Percentiles rank a stretch among this genome's conserved stretches.
Evolutionary conservation across 1,140 invertebrate genomes (phyloP).

Genomic region (Nasonia giraulti): DNA sequence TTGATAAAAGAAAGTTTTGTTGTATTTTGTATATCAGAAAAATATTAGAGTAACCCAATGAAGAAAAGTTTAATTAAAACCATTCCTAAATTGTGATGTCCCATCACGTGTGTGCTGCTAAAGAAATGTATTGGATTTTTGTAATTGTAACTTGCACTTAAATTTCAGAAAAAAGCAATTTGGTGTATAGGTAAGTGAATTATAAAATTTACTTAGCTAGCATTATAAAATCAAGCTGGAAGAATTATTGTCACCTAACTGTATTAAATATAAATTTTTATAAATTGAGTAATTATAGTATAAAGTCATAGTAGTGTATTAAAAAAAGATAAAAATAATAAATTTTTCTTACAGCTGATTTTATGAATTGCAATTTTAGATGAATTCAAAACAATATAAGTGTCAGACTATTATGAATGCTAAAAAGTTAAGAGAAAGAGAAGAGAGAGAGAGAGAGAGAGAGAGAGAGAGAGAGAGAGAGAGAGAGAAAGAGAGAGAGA

Average conservation of each 20-base stretch:
- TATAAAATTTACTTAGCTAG: conserved; percentile 15
- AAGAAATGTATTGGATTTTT: conserved; percentile 24
- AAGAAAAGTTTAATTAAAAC: conserved; percentile 8
- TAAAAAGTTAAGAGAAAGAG: no score
- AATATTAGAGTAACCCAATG: background rate
- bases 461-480: no score
- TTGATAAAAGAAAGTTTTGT: background rate
- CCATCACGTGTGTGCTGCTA: conserved; percentile 49
- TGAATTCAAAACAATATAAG: background rate
- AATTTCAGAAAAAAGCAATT: conserved; percentile 68
- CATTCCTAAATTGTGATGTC: background rate
- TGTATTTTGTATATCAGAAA: background rate
- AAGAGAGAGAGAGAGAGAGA: no score
- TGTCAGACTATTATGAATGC: background rate
- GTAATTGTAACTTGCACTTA: conserved; percentile 57
- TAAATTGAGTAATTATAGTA: background rate
- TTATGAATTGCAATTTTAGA: background rate
- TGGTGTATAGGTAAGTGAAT: conserved; percentile 61
- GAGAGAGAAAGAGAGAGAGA: no score
- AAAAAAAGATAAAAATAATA: background rate
- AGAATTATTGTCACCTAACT: background rate
- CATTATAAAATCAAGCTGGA: conserved; percentile 1
- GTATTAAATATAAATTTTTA: background rate
- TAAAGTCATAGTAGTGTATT: background rate
- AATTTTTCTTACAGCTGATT: conserved; percentile 21